Evolutionary conservation across 2,797 vertebrate genomes (phyloP), one percentile per base, ranked within the genome.

Genomic region (Limnodromus scolopaceus): DNA sequence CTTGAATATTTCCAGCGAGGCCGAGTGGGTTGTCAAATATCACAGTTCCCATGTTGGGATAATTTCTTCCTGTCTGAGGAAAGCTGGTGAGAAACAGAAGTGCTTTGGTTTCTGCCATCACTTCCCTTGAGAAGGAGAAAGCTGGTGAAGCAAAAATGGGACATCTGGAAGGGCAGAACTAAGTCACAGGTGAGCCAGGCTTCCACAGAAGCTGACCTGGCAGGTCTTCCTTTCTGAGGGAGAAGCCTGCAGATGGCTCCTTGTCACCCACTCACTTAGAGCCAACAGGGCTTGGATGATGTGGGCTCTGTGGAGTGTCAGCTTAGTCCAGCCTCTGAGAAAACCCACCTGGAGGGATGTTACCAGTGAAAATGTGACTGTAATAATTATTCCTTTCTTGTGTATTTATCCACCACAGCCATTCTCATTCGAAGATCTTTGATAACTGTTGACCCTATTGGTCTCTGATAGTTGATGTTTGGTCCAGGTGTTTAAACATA

Each of bases 1-100:
- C 64, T 58, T 48, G 68, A 75, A 39, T 71, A 88, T 95, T 96
- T 96, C 92, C 87, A 96, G 85, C 41, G 28, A 78, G 49, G 87
- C 45, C 71, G 89, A 95, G 94, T 94, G 93, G 95, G 95, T 53
- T 96, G 96, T 55, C 69, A 96, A 86, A 96, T 76, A 68, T 58
- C 69, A 72, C 92, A 58, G 83, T 92, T 92, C 51, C 72, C 90
- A 78, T 81, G 86, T 8, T 81, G 79, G 93, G 93, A 96, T 92
- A 49, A 18, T 81, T 87, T 68, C 83, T 93, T 93, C 92, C 85
- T 88, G 61, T 88, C 90, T 95, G 79, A 94, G 72, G 85, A 89
- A 92, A 95, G 92, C 76, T 92, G 83, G 53, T 92, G 93, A 93
- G 95, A 95, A 95, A 54, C 15, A 85, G 65, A 90, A 86, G 13